Evolutionary conservation across 2,797 vertebrate genomes (phyloP).

Genomic region (Decapterus maruadsi): DNA sequence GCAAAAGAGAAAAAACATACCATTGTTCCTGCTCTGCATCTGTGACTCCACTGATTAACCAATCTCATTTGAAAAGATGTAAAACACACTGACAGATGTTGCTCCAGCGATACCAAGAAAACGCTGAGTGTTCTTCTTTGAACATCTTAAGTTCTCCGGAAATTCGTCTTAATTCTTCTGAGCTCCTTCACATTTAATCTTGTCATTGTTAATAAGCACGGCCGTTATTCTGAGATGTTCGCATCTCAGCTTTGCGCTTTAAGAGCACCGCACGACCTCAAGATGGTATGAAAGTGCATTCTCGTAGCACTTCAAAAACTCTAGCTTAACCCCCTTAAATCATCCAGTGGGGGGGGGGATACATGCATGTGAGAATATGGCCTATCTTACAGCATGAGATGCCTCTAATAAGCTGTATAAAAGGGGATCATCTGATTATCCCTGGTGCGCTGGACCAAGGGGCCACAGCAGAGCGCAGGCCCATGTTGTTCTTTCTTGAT

Average conservation of each 20-base stretch:
- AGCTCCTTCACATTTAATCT: slow-evolving; percentile 80
- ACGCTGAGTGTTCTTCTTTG: slow-evolving; percentile 65
- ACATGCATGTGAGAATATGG: slow-evolving; percentile 77
- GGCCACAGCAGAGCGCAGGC: slow-evolving; percentile 71
- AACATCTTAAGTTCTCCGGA: slow-evolving; percentile 70
- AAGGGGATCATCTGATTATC: slow-evolving; percentile 84
- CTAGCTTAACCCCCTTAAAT: slow-evolving; percentile 75
- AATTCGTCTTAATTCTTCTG: slow-evolving; percentile 79
- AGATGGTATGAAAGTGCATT: slow-evolving; percentile 66
- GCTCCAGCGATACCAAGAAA: slow-evolving; percentile 66
- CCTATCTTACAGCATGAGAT: slow-evolving; percentile 75
- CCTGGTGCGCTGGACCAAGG: slow-evolving; percentile 79
- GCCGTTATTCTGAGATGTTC: slow-evolving; percentile 61
- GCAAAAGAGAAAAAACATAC: slow-evolving; percentile 31
- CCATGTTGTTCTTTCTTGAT: slow-evolving; percentile 83
- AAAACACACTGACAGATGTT: slow-evolving; percentile 73
- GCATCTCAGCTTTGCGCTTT: slow-evolving; percentile 48
- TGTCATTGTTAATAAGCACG: slow-evolving; percentile 75
- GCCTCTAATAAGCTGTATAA: slow-evolving; percentile 85
- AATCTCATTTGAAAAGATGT: slow-evolving; percentile 47
- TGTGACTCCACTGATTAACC: slow-evolving; percentile 66
- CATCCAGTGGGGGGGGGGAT: slow-evolving; percentile 48
- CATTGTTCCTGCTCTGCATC: slow-evolving; percentile 60
- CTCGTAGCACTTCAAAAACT: slow-evolving; percentile 74
- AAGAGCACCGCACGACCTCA: slow-evolving; percentile 69